phyloP scores from a whole-genome alignment of 2,888 invertebrate genomes.

The Cyclophora albipunctata region DNA sequence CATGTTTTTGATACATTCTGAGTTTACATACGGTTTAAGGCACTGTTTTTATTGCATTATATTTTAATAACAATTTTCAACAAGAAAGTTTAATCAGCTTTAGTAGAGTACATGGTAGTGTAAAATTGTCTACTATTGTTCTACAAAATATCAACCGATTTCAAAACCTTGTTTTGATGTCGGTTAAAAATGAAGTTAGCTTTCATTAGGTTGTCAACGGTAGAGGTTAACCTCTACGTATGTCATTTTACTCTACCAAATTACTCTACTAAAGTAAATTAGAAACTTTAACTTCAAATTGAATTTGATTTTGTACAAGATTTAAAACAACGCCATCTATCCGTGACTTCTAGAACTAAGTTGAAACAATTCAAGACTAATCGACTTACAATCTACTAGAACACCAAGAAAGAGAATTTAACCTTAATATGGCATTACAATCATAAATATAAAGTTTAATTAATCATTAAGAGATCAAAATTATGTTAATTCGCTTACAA shows the following conservation, averaged over 20 bases:
- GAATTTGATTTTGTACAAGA: background rate
- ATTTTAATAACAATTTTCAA: too few relatives aligned
- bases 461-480: conserved; percentile 70
- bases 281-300: background rate
- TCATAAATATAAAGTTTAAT: conserved; percentile 62
- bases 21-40: background rate
- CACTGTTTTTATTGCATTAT: background rate
- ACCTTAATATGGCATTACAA: conserved; percentile 72
- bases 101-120: too few relatives aligned
- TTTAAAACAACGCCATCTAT: conserved; percentile 10
- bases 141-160: too few relatives aligned
- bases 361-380: conserved; percentile 2
- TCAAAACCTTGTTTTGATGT: too few relatives aligned
- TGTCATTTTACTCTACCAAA: too few relatives aligned
- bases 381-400: conserved; percentile 25
- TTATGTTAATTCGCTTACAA: conserved; percentile 14
- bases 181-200: too few relatives aligned
- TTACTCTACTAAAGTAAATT: too few relatives aligned
- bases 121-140: too few relatives aligned
- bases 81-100: too few relatives aligned
- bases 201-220: too few relatives aligned
- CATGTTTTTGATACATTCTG: too few relatives aligned
- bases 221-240: too few relatives aligned
- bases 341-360: background rate
- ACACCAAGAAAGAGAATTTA: conserved; percentile 53